Percentiles rank a stretch among this genome's conserved stretches.
These are phyloP conservation scores for Hypomecis punctinalis DNA, from an alignment of 2,888 invertebrate species.

Conservation along the genomic window DNA sequence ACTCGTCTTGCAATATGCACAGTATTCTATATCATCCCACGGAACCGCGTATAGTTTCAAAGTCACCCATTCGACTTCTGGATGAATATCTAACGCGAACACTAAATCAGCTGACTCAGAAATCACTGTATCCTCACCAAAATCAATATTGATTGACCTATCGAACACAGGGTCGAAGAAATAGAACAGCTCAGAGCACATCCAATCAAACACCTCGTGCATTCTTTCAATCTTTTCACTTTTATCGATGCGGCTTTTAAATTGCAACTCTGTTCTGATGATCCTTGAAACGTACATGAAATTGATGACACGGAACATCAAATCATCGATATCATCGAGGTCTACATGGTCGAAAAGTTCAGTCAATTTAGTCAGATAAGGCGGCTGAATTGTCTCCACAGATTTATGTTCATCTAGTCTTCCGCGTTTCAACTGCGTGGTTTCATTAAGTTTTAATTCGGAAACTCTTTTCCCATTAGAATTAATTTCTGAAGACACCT, in stretches of 20 bases:
- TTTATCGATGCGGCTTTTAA: not conserved
- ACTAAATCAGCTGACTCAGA: not conserved
- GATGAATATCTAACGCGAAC: not conserved
- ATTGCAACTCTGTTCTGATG: not conserved
- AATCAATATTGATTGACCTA: not conserved
- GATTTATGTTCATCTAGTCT: not conserved
- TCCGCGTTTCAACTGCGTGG: not conserved
- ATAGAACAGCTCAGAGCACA: not conserved
- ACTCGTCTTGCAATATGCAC: not conserved
- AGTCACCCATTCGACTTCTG: not conserved
- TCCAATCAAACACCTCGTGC: not conserved
- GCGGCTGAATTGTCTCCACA: not conserved
- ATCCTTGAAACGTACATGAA: slow-evolving; percentile 1
- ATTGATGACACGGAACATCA: not conserved
- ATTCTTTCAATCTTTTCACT: not conserved
- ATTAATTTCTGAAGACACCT: too few species aligned
- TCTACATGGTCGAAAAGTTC: not conserved
- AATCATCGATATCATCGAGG: not conserved
- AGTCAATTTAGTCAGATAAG: not conserved
- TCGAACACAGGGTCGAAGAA: not conserved
- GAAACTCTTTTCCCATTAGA: too few species aligned
- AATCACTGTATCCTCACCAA: not conserved
- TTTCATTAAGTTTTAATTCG: too few species aligned
- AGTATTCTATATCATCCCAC: not conserved
- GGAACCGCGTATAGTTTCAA: not conserved